These are phyloP conservation scores for Taenaris catops DNA, from an alignment of 2,888 invertebrate species.

Conservation along the genomic window DNA sequence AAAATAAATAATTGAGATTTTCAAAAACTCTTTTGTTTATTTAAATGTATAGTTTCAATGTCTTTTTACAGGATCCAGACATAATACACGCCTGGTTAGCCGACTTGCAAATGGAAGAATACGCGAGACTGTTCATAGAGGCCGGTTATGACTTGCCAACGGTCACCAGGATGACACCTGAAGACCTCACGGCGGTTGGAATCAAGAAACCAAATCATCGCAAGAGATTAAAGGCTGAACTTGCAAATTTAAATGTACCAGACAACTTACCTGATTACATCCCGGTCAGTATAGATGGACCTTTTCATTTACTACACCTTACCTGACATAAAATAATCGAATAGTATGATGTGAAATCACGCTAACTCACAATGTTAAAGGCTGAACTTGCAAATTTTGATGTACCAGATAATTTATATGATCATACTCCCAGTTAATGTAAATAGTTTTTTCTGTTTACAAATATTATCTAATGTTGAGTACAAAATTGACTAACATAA, in stretches of 20 bases:
- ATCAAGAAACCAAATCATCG: slow-evolving; percentile 99
- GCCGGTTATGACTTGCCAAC: slow-evolving; percentile 99
- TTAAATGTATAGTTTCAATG: too few relatives aligned
- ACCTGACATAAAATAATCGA: too few relatives aligned
- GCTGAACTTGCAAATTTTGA: slow-evolving; percentile 97
- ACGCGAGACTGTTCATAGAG: slow-evolving; percentile 94
- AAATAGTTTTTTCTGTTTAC: too few relatives aligned
- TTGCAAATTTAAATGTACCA: slow-evolving; percentile 94
- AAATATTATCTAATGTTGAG: too few relatives aligned
- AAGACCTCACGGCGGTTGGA: slow-evolving; percentile 92
- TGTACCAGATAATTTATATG: slow-evolving; percentile 96
- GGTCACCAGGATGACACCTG: slow-evolving; percentile 99
- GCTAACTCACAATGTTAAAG: slow-evolving; percentile 97
- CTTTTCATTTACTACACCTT: too few relatives aligned
- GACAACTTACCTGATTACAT: slow-evolving; percentile 97
- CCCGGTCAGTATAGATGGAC: slow-evolving; percentile 88
- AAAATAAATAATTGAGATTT: too few relatives aligned
- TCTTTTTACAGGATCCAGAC: slow-evolving; percentile 88
- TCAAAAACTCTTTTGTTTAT: too few relatives aligned
- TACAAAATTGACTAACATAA: too few relatives aligned
- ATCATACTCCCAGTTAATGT: slow-evolving; percentile 92
- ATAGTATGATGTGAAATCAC: too few relatives aligned
- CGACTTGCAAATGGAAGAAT: slow-evolving; percentile 96
- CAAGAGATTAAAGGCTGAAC: slow-evolving; percentile 97
- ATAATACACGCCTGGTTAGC: slow-evolving; percentile 97